Conservation (phyloP, 2,888 invertebrate species). For the Cantharis rufa region DNA sequence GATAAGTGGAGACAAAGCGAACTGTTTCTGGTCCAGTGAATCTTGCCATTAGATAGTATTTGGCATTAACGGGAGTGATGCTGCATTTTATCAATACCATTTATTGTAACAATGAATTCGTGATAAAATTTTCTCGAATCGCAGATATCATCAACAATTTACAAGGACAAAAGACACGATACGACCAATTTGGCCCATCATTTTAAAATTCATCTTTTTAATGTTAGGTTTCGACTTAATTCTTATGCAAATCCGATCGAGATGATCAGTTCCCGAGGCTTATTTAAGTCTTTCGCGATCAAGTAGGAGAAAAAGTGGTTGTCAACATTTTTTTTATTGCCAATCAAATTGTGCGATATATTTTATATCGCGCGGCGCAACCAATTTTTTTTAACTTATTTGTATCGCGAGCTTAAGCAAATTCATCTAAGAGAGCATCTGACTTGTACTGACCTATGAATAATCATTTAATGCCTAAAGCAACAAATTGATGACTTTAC, state of each 20-base stretch:
- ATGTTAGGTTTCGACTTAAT: neutral
- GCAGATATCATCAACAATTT: neutral
- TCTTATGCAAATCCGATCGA: neutral
- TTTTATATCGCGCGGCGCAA: neutral
- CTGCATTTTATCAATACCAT: constrained; percentile 31
- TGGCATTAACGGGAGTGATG: constrained; percentile 39
- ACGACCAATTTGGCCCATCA: neutral
- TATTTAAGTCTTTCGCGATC: neutral
- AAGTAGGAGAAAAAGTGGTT: neutral
- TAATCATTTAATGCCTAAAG: constrained; percentile 26
- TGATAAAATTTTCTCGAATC: constrained; percentile 9
- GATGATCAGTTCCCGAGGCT: neutral
- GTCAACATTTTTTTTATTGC: neutral
- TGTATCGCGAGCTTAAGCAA: constrained; percentile 12
- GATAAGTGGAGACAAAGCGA: constrained; percentile 37
- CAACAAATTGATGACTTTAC: constrained; percentile 25
- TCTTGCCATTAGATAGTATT: constrained; percentile 22
- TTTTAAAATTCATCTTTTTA: neutral
- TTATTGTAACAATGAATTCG: constrained; percentile 12
- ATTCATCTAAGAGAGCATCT: constrained; percentile 30
- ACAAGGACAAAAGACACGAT: neutral
- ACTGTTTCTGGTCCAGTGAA: constrained; percentile 38
- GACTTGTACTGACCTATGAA: constrained; percentile 32
- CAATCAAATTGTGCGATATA: neutral
- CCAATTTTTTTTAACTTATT: neutral